These are phyloP conservation scores for Dendrolimus pini DNA, from an alignment of 2,888 invertebrate genomes.

Conservation along the genomic window DNA sequence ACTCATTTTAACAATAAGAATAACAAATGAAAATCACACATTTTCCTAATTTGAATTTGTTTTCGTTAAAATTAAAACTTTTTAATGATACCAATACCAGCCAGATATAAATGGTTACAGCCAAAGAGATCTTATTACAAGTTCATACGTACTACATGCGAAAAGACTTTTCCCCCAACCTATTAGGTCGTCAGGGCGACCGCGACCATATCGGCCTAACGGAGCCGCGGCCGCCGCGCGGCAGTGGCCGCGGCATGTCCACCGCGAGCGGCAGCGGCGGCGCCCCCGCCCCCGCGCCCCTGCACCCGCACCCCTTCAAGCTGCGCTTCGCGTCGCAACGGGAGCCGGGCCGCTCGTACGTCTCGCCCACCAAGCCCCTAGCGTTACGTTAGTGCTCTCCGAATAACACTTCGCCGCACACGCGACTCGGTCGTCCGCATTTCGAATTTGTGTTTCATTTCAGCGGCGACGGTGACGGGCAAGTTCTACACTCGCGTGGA, in stretches of 20 bases:
- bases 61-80: too few relatives aligned
- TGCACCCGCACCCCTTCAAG: constrained; percentile 46
- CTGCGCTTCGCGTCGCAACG: constrained; percentile 55
- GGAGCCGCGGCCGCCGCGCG: constrained; percentile 46
- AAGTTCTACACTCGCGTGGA: constrained; percentile 35
- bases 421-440: background rate
- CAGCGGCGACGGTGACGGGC: constrained; percentile 52
- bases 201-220: constrained; percentile 48
- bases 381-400: constrained; percentile 39
- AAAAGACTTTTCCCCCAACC: too few relatives aligned
- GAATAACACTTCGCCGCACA: constrained; percentile 1
- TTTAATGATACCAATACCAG: too few relatives aligned
- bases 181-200: too few relatives aligned
- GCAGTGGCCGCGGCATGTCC: constrained; percentile 9
- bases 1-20: too few relatives aligned
- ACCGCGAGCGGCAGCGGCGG: constrained; percentile 11
- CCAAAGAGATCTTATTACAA: too few relatives aligned
- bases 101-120: too few relatives aligned
- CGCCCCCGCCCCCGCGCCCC: constrained; percentile 7
- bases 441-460: constrained; percentile 12
- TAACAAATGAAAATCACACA: too few relatives aligned
- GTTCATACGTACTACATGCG: too few relatives aligned
- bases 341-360: constrained; percentile 58
- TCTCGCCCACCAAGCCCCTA: constrained; percentile 50
- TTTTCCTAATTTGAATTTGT: too few relatives aligned